A percentile compares a stretch with the other conserved stretches of the same genome.
Evolutionary conservation across 1,140 invertebrate species (phyloP).

Genomic region (Meloidogyne hapla): DNA sequence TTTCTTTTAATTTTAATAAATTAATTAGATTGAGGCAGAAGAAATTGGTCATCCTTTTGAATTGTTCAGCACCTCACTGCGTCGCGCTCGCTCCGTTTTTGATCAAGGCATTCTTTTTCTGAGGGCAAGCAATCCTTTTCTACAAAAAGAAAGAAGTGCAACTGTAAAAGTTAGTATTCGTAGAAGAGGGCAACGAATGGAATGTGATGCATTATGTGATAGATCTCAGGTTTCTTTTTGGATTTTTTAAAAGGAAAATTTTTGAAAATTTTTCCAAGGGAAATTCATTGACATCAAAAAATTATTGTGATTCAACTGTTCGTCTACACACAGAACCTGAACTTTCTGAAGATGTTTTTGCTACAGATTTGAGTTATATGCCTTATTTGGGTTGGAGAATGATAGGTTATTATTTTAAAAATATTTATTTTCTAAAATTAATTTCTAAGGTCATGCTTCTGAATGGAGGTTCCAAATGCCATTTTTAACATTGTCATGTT

Average conservation of each 20-base stretch:
- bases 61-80: slow-evolving; percentile 57
- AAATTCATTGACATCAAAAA: slow-evolving; percentile 21
- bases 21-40: slow-evolving; percentile 47
- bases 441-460: slow-evolving; percentile 47
- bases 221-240: slow-evolving; percentile 12
- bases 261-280: not conserved
- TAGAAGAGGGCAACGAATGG: slow-evolving; percentile 39
- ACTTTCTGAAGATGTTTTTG: slow-evolving; percentile 55
- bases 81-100: slow-evolving; percentile 57
- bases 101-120: slow-evolving; percentile 60
- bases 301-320: slow-evolving; percentile 48
- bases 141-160: slow-evolving; percentile 42
- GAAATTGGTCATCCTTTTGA: slow-evolving; percentile 54
- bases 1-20: not conserved
- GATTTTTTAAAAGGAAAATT: not conserved
- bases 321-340: slow-evolving; percentile 46
- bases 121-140: slow-evolving; percentile 55
- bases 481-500: slow-evolving; percentile 57
- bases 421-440: too few relatives aligned
- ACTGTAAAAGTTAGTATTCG: slow-evolving; percentile 51
- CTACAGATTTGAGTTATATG: slow-evolving; percentile 53
- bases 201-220: slow-evolving; percentile 52
- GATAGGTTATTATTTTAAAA: slow-evolving; percentile 31
- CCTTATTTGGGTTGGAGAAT: slow-evolving; percentile 60
- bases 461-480: slow-evolving; percentile 58